phyloP scores from a whole-genome alignment of 2,113 vertebrate genomes.

The Hyperopisus bebe region DNA sequence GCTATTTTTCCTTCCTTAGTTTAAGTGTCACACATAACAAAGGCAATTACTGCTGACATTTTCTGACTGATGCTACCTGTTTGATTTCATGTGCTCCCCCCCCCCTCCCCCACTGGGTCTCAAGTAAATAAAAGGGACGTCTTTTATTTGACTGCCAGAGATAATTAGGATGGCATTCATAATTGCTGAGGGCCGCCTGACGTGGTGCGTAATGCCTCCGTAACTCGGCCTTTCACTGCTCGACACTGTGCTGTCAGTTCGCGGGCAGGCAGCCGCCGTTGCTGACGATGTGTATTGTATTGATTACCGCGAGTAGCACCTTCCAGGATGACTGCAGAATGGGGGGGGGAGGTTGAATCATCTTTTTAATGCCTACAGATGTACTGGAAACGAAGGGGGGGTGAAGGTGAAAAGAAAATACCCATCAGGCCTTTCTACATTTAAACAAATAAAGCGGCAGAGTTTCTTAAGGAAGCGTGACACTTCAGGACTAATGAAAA shows the following conservation, averaged over 20 bases:
- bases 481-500: constrained; percentile 17
- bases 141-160: constrained; percentile 65
- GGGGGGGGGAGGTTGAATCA: not conserved
- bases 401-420: not conserved
- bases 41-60: constrained; percentile 56
- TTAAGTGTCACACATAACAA: constrained; percentile 28
- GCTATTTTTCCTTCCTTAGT: constrained; percentile 24
- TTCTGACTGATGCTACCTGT: constrained; percentile 57
- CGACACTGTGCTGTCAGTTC: constrained; percentile 63
- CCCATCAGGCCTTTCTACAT: not conserved
- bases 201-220: constrained; percentile 63
- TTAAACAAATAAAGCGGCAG: constrained; percentile 15
- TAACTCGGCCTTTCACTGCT: constrained; percentile 59
- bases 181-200: constrained; percentile 64
- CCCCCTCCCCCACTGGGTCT: not conserved
- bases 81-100: constrained; percentile 44
- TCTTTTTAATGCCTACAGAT: constrained; percentile 22
- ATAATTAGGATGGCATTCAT: constrained; percentile 75
- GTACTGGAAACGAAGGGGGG: not conserved
- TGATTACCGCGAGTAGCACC: constrained; percentile 32
- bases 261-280: constrained; percentile 64
- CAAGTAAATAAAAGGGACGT: constrained; percentile 50
- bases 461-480: not conserved
- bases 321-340: constrained; percentile 26
- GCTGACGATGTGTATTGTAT: constrained; percentile 47